Conservation (phyloP, 2,113 vertebrate genomes). For the Heterochromis multidens region DNA sequence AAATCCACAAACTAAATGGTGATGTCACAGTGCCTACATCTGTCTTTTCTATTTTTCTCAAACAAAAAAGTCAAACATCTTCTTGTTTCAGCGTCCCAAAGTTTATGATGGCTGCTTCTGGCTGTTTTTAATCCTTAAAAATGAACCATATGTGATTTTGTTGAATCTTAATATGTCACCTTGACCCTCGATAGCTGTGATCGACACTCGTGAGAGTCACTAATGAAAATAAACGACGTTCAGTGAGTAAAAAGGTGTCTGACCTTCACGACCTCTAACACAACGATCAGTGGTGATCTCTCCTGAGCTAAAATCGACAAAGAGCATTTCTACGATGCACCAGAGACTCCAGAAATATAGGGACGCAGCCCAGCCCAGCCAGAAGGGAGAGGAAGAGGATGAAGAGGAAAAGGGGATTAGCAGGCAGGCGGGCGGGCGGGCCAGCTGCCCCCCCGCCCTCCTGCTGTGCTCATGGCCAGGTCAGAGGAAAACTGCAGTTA, state of each 20-base stretch:
- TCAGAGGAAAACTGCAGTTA: conserved; percentile 55
- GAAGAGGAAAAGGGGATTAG: conserved; percentile 54
- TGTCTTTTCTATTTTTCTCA: background rate
- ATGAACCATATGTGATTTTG: too few species aligned
- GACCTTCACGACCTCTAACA: background rate
- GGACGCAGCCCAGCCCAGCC: background rate
- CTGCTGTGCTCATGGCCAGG: conserved; percentile 29
- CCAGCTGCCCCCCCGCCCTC: conserved; percentile 6
- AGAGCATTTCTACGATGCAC: background rate
- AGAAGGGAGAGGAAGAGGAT: conserved; percentile 3
- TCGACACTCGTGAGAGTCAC: too few species aligned
- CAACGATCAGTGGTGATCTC: background rate
- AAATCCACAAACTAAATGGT: background rate
- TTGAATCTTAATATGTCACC: too few species aligned
- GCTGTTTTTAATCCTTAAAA: background rate
- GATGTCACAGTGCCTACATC: background rate
- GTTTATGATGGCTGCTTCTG: background rate
- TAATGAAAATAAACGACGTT: too few species aligned
- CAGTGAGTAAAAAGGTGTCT: background rate
- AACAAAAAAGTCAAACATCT: too few species aligned
- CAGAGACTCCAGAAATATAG: conserved; percentile 32
- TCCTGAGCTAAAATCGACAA: background rate
- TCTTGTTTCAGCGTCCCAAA: background rate
- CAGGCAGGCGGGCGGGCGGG: conserved; percentile 24
- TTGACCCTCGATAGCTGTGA: too few species aligned